Conservation (phyloP, 1,140 invertebrate genomes). For the Ceratina japonica region DNA sequence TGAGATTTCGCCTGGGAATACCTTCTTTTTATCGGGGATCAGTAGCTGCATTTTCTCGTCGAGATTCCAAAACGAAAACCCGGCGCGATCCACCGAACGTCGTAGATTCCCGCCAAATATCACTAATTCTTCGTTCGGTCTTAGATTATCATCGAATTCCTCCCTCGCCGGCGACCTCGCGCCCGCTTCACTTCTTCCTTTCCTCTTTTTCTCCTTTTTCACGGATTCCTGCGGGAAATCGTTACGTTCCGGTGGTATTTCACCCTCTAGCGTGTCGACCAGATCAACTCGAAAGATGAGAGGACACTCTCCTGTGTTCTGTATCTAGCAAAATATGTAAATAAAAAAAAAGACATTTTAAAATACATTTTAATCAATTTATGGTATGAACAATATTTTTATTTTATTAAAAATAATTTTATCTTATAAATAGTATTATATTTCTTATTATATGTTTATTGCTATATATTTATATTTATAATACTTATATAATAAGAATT, state of each 20-base stretch:
- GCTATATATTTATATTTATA: too few relatives aligned
- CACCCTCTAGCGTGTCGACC: not conserved
- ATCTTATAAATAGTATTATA: too few relatives aligned
- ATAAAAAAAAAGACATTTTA: too few relatives aligned
- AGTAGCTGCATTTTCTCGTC: conserved; percentile 24
- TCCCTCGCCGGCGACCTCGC: not conserved
- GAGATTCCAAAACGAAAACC: conserved; percentile 13
- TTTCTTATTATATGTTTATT: too few relatives aligned
- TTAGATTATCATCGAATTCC: not conserved
- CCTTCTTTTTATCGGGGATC: conserved; percentile 1
- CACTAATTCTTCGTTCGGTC: conserved; percentile 1
- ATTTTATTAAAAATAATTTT: too few relatives aligned
- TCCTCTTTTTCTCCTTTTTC: not conserved
- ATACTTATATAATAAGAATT: too few relatives aligned
- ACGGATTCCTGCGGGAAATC: not conserved
- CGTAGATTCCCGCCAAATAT: conserved; percentile 15
- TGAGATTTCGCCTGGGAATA: not conserved
- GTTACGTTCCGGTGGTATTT: not conserved
- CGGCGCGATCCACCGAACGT: not conserved
- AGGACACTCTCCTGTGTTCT: conserved; percentile 17
- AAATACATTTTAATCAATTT: too few relatives aligned
- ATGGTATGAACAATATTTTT: too few relatives aligned
- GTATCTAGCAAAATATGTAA: not conserved
- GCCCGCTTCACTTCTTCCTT: not conserved
- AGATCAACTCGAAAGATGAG: not conserved